Evolutionary conservation across 2,113 vertebrate genomes (phyloP).

Genomic region (Bos javanicus): DNA sequence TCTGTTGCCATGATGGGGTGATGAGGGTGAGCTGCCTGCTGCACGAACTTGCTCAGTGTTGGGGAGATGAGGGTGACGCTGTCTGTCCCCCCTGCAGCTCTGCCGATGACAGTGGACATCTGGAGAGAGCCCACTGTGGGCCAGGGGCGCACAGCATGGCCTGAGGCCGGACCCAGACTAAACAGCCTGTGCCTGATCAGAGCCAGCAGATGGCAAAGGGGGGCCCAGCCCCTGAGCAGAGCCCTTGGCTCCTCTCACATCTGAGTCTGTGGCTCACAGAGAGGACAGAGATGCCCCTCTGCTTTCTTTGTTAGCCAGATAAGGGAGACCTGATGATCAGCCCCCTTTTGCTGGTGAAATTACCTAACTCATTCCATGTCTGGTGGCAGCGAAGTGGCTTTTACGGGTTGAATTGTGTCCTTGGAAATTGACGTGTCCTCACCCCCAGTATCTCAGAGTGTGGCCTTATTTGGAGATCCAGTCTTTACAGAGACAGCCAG

Average conservation of each 20-base stretch:
- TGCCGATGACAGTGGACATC: not conserved
- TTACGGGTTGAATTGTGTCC: not conserved
- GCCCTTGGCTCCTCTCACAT: not conserved
- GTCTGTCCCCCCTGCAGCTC: not conserved
- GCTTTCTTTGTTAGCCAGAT: not conserved
- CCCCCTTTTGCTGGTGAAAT: not conserved
- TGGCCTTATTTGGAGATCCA: not conserved
- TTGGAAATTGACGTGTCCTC: not conserved
- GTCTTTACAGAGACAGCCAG: not conserved
- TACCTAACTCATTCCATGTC: not conserved
- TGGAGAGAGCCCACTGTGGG: fast-evolving
- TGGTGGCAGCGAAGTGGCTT: not conserved
- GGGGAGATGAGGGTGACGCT: too few species aligned
- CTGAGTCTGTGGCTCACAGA: fast-evolving
- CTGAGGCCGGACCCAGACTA: not conserved
- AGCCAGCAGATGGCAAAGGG: not conserved
- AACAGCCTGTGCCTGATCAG: not conserved
- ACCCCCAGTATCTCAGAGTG: not conserved
- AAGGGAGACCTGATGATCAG: not conserved
- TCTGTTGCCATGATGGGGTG: not conserved
- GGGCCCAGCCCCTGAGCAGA: not conserved
- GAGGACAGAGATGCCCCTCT: not conserved
- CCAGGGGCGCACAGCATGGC: fast-evolving
- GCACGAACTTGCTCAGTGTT: not conserved
- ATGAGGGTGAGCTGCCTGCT: not conserved